A percentile compares a stretch with the other conserved stretches of the same genome.
Evolutionary conservation across 1,140 invertebrate genomes (phyloP).

Genomic region (Drosophila novamexicana): DNA sequence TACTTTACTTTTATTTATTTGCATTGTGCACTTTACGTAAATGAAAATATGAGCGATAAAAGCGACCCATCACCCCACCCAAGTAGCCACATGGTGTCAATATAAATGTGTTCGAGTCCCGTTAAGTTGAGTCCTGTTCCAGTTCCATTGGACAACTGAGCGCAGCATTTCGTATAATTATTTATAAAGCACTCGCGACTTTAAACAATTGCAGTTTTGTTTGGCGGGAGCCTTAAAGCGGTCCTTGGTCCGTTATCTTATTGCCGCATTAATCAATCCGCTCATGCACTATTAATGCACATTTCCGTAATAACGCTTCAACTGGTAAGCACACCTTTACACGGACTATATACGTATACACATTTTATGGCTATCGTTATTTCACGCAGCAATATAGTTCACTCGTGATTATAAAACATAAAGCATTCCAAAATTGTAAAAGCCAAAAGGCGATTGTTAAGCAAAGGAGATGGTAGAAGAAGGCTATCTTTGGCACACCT

Average conservation of each 20-base stretch:
- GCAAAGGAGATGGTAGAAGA: too few species aligned
- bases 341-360: slow-evolving; percentile 25
- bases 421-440: too few species aligned
- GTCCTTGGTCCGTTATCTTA: slow-evolving; percentile 22
- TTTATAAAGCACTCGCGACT: slow-evolving; percentile 60
- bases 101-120: slow-evolving; percentile 48
- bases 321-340: slow-evolving; percentile 27
- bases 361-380: slow-evolving; percentile 15
- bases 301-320: slow-evolving; percentile 75
- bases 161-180: slow-evolving; percentile 49
- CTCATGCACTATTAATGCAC: slow-evolving; percentile 71
- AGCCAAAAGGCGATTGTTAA: too few species aligned
- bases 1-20: slow-evolving; percentile 59
- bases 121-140: slow-evolving; percentile 26
- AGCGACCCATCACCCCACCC: slow-evolving; percentile 28
- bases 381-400: slow-evolving; percentile 1
- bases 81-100: slow-evolving; percentile 29
- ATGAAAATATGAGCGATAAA: slow-evolving; percentile 49
- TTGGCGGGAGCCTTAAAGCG: slow-evolving; percentile 44
- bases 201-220: slow-evolving; percentile 54
- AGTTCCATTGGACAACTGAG: neutral
- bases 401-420: neutral
- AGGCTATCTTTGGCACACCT: too few species aligned
- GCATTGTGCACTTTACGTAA: slow-evolving; percentile 57
- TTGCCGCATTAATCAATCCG: slow-evolving; percentile 66